Conservation (phyloP, 1,140 invertebrate species). For the Dendrolimus kikuchii region DNA sequence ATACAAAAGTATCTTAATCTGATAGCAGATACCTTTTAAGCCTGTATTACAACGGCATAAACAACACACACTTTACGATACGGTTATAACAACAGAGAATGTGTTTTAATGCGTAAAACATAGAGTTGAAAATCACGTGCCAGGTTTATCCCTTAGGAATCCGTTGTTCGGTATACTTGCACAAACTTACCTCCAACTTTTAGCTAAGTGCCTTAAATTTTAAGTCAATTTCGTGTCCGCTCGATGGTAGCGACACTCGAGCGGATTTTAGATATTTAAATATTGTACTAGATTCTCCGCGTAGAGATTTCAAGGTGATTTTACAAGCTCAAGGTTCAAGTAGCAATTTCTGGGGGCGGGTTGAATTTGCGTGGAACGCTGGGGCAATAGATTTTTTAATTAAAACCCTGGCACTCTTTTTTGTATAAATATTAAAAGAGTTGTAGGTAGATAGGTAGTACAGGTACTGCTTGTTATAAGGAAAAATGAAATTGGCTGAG, state of each 20-base stretch:
- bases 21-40: background rate
- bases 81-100: background rate
- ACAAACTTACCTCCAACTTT: conserved; percentile 21
- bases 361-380: too few relatives aligned
- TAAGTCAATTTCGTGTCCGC: conserved; percentile 25
- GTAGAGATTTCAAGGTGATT: too few relatives aligned
- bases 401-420: too few relatives aligned
- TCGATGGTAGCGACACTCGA: conserved; percentile 8
- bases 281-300: background rate
- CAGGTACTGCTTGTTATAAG: too few relatives aligned
- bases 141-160: conserved; percentile 11
- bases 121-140: conserved; percentile 15
- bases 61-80: conserved; percentile 1
- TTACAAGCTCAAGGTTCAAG: too few relatives aligned
- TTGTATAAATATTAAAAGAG: too few relatives aligned
- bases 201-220: conserved; percentile 26
- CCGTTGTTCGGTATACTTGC: conserved; percentile 17
- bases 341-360: too few relatives aligned
- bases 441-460: too few relatives aligned
- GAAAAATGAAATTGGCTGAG: too few relatives aligned
- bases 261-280: conserved; percentile 15
- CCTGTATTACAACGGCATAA: conserved; percentile 2
- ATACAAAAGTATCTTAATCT: too few relatives aligned
- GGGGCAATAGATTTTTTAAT: too few relatives aligned
- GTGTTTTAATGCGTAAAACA: background rate